Percentiles rank a stretch among this genome's conserved stretches.
Conservation (phyloP, 2,113 vertebrate species). For the Oreotrochilus melanogaster region DNA sequence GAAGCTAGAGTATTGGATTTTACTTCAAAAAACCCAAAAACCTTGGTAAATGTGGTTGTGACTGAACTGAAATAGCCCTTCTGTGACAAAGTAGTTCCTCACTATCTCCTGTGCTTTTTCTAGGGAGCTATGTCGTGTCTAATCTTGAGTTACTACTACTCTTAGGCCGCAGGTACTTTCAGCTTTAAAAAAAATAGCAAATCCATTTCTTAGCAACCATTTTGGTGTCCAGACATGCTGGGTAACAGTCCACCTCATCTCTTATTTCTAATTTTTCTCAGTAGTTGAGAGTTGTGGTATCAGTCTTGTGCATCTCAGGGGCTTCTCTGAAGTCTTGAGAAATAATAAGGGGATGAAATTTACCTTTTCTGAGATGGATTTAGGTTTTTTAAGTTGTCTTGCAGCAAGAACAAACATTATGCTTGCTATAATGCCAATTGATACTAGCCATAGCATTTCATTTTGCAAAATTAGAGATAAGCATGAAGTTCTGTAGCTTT, state of each 20-base stretch:
- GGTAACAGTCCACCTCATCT: background rate
- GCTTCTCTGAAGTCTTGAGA: background rate
- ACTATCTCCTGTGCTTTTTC: background rate
- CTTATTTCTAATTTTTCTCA: background rate
- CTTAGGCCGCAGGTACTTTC: background rate
- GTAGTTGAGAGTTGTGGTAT: background rate
- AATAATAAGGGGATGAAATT: background rate
- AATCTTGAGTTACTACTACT: background rate
- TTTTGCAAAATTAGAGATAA: background rate
- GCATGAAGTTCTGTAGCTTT: background rate
- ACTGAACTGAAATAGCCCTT: background rate
- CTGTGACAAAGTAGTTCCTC: background rate
- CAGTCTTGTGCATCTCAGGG: background rate
- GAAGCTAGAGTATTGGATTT: background rate
- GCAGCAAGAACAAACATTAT: background rate
- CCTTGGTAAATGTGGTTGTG: background rate
- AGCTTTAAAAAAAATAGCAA: background rate
- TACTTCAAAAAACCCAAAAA: background rate
- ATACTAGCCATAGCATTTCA: background rate
- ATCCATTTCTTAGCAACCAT: background rate
- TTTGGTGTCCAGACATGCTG: background rate
- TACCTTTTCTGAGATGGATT: background rate
- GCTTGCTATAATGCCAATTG: background rate
- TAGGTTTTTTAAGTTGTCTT: constrained; percentile 9
- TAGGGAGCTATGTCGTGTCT: background rate